A percentile compares a stretch with the other conserved stretches of the same genome.
phyloP scores from a whole-genome alignment of 2,888 invertebrate species.

The Euplagia quadripunctaria region DNA sequence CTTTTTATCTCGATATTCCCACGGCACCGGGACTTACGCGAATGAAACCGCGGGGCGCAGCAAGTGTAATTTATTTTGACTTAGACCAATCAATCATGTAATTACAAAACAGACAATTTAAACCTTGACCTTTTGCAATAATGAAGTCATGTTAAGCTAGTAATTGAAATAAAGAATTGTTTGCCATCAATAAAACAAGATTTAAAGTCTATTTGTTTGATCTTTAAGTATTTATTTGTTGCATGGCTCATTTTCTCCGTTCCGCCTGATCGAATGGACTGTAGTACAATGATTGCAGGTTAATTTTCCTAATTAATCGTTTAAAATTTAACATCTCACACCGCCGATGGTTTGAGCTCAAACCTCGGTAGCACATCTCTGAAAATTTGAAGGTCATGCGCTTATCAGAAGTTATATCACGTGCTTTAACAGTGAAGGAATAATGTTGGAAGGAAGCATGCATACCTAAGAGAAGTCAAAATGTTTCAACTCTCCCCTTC shows the following conservation, averaged over 20 bases:
- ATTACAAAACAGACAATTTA: constrained; percentile 22
- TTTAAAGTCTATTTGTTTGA: not conserved
- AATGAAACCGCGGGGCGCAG: too few species aligned
- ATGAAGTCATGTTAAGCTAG: constrained; percentile 40
- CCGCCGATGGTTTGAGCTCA: not conserved
- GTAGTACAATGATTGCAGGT: not conserved
- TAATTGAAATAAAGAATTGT: constrained; percentile 37
- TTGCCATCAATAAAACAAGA: constrained; percentile 29
- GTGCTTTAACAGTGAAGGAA: not conserved
- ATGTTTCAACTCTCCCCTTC: not conserved
- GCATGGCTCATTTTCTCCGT: not conserved
- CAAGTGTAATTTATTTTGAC: too few species aligned
- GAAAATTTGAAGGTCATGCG: not conserved
- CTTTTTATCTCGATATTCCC: too few species aligned
- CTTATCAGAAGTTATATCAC: not conserved
- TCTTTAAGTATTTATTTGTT: not conserved
- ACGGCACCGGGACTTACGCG: too few species aligned
- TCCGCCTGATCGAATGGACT: not conserved
- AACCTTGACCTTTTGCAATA: constrained; percentile 42
- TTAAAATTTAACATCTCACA: too few species aligned
- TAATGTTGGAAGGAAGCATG: not conserved
- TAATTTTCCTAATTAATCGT: not conserved
- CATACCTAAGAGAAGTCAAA: not conserved
- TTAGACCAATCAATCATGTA: too few species aligned
- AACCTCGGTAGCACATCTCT: not conserved